These are phyloP conservation scores for Trissolcus japonicus DNA, from an alignment of 2,888 invertebrate species.

Conservation along the genomic window DNA sequence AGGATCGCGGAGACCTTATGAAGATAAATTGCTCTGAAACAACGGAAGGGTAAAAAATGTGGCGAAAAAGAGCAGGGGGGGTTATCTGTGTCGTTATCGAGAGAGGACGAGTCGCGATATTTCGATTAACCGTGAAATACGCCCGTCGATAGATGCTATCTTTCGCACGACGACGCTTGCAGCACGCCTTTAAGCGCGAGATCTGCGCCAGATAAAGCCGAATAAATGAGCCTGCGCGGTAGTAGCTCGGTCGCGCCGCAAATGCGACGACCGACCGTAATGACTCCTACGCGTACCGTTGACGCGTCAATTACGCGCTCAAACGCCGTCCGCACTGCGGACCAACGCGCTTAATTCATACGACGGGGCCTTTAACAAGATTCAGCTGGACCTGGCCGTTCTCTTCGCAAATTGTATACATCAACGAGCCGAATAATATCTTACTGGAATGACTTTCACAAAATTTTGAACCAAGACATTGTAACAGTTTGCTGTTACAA, in stretches of 20 bases:
- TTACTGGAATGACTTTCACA: background rate
- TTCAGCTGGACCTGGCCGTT: conserved; percentile 26
- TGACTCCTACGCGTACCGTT: conserved; percentile 58
- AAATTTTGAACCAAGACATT: background rate
- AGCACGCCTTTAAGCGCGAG: conserved; percentile 53
- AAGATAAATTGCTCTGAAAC: conserved; percentile 10
- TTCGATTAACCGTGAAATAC: conserved; percentile 57
- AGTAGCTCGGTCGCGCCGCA: conserved; percentile 47
- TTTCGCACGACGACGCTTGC: conserved; percentile 47
- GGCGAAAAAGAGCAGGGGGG: conserved; percentile 8
- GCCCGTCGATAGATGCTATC: conserved; percentile 57
- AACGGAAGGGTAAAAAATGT: background rate
- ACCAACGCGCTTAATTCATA: conserved; percentile 45
- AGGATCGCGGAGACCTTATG: conserved; percentile 4
- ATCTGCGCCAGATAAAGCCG: conserved; percentile 63
- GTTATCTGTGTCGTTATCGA: conserved; percentile 39
- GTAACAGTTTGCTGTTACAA: no score
- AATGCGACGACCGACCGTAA: conserved; percentile 42
- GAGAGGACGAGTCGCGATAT: conserved; percentile 40
- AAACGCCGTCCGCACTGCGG: conserved; percentile 33
- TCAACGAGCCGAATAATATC: background rate
- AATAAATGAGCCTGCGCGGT: conserved; percentile 54
- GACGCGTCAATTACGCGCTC: conserved; percentile 57
- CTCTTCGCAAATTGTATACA: background rate
- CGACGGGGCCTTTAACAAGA: conserved; percentile 42